These are phyloP conservation scores for Macropus fuliginosus DNA, from an alignment of 2,797 vertebrate genomes.

Conservation along the genomic window DNA sequence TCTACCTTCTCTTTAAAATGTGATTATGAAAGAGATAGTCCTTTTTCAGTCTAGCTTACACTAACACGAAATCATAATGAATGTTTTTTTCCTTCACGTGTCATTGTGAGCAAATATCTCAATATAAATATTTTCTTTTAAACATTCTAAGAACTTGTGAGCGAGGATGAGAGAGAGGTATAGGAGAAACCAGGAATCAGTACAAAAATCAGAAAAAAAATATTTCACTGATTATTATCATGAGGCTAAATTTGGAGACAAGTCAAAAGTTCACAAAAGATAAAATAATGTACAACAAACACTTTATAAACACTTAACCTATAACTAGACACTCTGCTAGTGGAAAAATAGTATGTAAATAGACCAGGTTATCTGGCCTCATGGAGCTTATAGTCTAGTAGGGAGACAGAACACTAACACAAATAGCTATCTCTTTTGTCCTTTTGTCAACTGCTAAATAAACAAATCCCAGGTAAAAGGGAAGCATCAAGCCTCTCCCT, in stretches of 20 bases:
- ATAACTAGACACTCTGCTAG: not conserved
- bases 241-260: constrained; percentile 55
- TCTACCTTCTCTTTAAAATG: constrained; percentile 62
- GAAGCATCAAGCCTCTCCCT: not conserved
- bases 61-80: constrained; percentile 69
- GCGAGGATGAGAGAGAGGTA: constrained; percentile 27
- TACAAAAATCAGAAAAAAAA: constrained; percentile 22
- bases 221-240: constrained; percentile 31
- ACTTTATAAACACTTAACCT: not conserved
- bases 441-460: not conserved
- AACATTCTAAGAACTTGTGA: constrained; percentile 43
- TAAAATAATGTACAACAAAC: not conserved
- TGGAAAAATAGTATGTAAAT: not conserved
- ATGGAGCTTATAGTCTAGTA: not conserved
- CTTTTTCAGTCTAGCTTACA: constrained; percentile 68
- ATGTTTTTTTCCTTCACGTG: constrained; percentile 71
- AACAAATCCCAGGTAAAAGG: not conserved
- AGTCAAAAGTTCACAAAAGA: constrained; percentile 47
- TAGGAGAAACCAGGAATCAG: constrained; percentile 61
- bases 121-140: constrained; percentile 37
- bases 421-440: not conserved
- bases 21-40: constrained; percentile 67
- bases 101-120: constrained; percentile 61
- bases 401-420: not conserved
- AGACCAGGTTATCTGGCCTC: not conserved